These are phyloP conservation scores for Lepidochitona cinerea DNA, from an alignment of 2,888 invertebrate genomes.

Conservation along the genomic window DNA sequence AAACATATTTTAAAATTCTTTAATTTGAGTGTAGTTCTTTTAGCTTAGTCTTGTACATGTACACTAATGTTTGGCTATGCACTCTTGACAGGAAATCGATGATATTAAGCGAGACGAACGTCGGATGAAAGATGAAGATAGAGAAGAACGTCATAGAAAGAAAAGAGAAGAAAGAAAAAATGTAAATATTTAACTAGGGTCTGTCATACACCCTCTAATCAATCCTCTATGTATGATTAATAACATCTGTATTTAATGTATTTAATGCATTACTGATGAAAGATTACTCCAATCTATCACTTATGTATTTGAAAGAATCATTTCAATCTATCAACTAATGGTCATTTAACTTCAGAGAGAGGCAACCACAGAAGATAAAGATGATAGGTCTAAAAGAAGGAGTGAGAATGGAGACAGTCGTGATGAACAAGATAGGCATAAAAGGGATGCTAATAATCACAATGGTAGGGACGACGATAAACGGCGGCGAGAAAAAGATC, in stretches of 20 bases:
- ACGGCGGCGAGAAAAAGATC: not conserved
- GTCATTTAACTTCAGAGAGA: too few relatives aligned
- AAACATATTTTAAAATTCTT: too few relatives aligned
- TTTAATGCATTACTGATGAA: too few relatives aligned
- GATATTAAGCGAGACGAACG: constrained; percentile 16
- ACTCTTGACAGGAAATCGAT: not conserved
- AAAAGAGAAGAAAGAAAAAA: not conserved
- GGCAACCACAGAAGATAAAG: not conserved
- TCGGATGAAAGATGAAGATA: constrained; percentile 12
- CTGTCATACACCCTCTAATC: too few relatives aligned
- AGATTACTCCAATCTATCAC: too few relatives aligned
- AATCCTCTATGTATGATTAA: too few relatives aligned
- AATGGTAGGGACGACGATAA: not conserved
- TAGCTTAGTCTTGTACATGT: too few relatives aligned
- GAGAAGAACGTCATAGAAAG: not conserved
- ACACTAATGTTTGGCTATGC: too few relatives aligned
- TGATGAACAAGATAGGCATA: not conserved
- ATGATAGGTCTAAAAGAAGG: not conserved
- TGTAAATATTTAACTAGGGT: not conserved
- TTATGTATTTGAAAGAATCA: too few relatives aligned
- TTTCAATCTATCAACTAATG: too few relatives aligned
- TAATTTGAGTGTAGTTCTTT: too few relatives aligned
- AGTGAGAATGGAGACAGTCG: not conserved
- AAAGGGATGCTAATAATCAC: not conserved
- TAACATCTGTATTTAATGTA: too few relatives aligned